Evolutionary conservation across 2,888 invertebrate species (phyloP), one percentile per base, ranked within the genome.

Genomic region (Ariolimax columbianus): DNA sequence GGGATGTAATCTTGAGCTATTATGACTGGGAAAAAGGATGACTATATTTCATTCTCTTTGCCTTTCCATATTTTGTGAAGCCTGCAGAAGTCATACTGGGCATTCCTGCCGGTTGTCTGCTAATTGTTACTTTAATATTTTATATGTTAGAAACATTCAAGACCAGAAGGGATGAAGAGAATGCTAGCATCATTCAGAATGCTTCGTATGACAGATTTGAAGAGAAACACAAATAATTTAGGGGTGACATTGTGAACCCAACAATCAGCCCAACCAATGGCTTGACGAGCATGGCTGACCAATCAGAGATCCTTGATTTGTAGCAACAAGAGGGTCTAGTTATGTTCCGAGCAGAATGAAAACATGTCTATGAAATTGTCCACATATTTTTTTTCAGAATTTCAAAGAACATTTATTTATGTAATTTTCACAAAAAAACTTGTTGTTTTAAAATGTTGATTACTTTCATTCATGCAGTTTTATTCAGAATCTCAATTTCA

Each of bases 21-120:
- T 91, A 91, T 82, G 91, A 92, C 87, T 92, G 91, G 91, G 91
- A 89, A 86, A 92, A 91, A 85, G 91, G 90, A 43, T 79, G 79
- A 36, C 72, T 90, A 17, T 87, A 91, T 17, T 92, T 91, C 86
- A 82, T 90, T 59, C 68, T 89, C n/a, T 88, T 91, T 55, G 87
- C 91, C 83, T 84, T 89, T 40, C 89, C 90, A 43, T 92, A 91
- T 88, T 92, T 91, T 90, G 87, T 91, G 78, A 88, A 90, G 75
- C 91, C 91, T 40, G 36, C 81, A 38, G 86, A 88, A 66, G 89
- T 90, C 23, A 87, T 90, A 89, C 82, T 92, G 84, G 91, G 88
- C 59, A 85, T 91, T 36, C 89, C 91, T 77, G 88, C 90, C 88
- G 92, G 92, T 91, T 88, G 87, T 7, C 89, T 92, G 89, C 77